Percentiles rank a stretch among this genome's conserved stretches.
Evolutionary conservation across 2,113 vertebrate species (phyloP).

Genomic region (Grammomys surdaster): DNA sequence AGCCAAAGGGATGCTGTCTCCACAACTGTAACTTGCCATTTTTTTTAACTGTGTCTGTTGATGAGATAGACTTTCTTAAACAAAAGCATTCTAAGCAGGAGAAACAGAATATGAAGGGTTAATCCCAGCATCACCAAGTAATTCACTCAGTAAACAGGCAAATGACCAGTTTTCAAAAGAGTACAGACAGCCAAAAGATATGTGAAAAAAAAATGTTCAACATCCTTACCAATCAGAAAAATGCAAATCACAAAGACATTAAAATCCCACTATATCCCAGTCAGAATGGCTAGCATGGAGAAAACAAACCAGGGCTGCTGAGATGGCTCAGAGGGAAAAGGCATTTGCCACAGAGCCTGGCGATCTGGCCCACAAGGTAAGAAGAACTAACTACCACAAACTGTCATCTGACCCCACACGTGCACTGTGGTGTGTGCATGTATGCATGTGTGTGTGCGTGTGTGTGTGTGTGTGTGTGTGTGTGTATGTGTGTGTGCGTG

Average conservation of each 20-base stretch:
- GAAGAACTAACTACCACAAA: background rate
- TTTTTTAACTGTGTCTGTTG: background rate
- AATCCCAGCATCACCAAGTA: background rate
- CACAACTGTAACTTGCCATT: background rate
- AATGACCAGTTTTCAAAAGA: background rate
- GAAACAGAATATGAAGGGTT: background rate
- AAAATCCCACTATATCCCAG: too few relatives aligned
- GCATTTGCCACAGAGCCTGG: background rate
- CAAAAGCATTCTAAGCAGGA: background rate
- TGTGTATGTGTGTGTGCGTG: too few relatives aligned
- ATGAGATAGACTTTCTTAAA: background rate
- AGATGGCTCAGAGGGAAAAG: background rate
- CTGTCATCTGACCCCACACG: background rate
- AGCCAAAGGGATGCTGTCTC: constrained; percentile 23
- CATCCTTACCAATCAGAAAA: background rate
- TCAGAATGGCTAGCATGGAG: background rate
- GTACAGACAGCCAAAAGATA: background rate
- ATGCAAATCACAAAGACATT: background rate
- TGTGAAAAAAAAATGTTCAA: background rate
- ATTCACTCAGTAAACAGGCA: background rate
- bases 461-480: background rate
- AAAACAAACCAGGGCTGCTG: background rate
- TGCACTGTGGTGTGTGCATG: background rate
- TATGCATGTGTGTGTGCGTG: background rate
- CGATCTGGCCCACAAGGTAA: too few relatives aligned